Evolutionary conservation across 2,888 invertebrate genomes (phyloP).

Genomic region (Seira musarum): DNA sequence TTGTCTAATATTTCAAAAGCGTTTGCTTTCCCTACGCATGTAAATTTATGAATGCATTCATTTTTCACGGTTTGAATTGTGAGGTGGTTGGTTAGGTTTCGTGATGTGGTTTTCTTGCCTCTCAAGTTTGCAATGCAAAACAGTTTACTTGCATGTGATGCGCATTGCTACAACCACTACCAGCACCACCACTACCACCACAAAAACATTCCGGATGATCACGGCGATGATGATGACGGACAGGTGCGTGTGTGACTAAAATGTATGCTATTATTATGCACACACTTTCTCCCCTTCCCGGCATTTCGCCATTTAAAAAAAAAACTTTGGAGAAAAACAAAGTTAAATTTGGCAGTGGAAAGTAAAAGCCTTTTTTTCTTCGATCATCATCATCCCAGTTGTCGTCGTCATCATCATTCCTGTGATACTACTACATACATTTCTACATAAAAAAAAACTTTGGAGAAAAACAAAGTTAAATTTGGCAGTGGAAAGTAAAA

Average conservation of each 20-base stretch:
- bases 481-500: slow-evolving; percentile 8
- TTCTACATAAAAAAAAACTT: not conserved
- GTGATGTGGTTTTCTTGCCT: slow-evolving; percentile 16
- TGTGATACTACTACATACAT: slow-evolving; percentile 31
- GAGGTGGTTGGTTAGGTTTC: slow-evolving; percentile 16
- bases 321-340: too few species aligned
- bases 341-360: too few species aligned
- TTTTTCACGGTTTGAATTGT: slow-evolving; percentile 13
- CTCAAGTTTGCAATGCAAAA: not conserved
- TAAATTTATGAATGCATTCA: slow-evolving; percentile 22
- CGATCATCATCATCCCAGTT: slow-evolving; percentile 6
- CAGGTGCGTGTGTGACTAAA: slow-evolving; percentile 49
- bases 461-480: too few species aligned
- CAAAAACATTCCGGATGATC: slow-evolving; percentile 5
- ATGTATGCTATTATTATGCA: slow-evolving; percentile 49
- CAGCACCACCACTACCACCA: too few species aligned
- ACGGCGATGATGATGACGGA: slow-evolving; percentile 49
- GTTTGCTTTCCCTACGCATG: slow-evolving; percentile 5
- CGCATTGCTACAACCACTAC: not conserved
- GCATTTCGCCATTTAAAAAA: not conserved
- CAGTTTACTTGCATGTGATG: slow-evolving; percentile 23
- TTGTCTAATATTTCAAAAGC: slow-evolving; percentile 47
- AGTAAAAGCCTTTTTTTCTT: slow-evolving; percentile 1
- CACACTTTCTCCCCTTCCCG: not conserved
- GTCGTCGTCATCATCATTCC: not conserved